Evolutionary conservation across 2,797 vertebrate species (phyloP), one percentile per base, ranked within the genome.

Genomic region (Champsocephalus gunnari): DNA sequence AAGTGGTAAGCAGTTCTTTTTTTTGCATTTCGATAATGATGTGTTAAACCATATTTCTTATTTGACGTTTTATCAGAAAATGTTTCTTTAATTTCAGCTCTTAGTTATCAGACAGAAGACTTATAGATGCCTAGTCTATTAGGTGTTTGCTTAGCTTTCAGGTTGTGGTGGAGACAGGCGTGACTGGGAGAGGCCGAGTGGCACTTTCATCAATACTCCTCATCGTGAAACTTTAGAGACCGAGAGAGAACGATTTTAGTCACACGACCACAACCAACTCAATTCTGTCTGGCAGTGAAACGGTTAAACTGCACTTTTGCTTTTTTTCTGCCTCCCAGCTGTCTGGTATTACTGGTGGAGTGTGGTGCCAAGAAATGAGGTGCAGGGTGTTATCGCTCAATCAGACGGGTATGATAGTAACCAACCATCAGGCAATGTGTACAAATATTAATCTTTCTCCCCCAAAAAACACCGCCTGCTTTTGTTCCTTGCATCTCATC

Each of bases 271-370:
- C 94, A 94, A 87, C 63, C 88, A 51, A 90, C 90, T 94, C 92
- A 94, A 84, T 86, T 92, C 92, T 86, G 70, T 71, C 88, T 57
- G 73, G 94, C 91, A 92, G 76, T 85, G 90, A 94, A 95, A 94
- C 94, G 92, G 94, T 95, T 95, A 94, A 94, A 94, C 90, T 90
- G 92, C 88, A 92, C 90, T 92, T 89, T 91, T 89, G 78, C 74
- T 90, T 90, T 89, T 90, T 70, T 89, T 68, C 61, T 84, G 43
- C 79, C 81, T 84, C 83, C 85, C 87, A 90, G 84, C 84, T 91
- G 89, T 87, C 82, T 88, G 81, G 82, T 89, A 75, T 84, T 84
- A 90, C 88, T 66, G 78, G 73, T 81, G 81, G 62, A 85, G 85
- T 51, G 77, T 56, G 59, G 68, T 88, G 87, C 85, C 83, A 84